Conservation (phyloP, 2,888 invertebrate genomes). For the Acanthosepion esculentum region DNA sequence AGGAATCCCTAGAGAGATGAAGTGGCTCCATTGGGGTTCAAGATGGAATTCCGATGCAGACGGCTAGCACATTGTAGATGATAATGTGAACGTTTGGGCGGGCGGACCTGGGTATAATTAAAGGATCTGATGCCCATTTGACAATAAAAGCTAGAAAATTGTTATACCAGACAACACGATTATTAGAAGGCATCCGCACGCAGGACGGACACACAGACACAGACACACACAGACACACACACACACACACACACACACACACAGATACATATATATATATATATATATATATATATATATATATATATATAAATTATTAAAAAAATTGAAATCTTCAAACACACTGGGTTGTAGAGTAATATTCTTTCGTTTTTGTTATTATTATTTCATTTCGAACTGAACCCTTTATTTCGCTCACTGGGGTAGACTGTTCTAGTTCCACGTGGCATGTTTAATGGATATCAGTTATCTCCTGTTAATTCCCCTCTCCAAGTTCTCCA, state of each 20-base stretch:
- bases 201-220: background rate
- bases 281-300: background rate
- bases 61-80: background rate
- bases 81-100: background rate
- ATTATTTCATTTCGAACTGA: no score
- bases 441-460: no score
- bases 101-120: background rate
- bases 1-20: background rate
- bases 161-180: background rate
- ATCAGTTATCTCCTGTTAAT: no score
- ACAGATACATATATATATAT: background rate
- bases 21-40: background rate
- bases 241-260: background rate
- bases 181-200: background rate
- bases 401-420: no score
- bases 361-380: no score
- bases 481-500: no score
- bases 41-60: background rate
- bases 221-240: background rate
- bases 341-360: no score
- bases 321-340: no score
- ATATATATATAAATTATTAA: no score
- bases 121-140: slow-evolving; percentile 6
- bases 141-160: background rate
- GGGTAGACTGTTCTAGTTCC: no score